Evolutionary conservation across 2,797 vertebrate species (phyloP), one percentile per base, ranked within the genome.

Genomic region (Eidolon dupreanum): DNA sequence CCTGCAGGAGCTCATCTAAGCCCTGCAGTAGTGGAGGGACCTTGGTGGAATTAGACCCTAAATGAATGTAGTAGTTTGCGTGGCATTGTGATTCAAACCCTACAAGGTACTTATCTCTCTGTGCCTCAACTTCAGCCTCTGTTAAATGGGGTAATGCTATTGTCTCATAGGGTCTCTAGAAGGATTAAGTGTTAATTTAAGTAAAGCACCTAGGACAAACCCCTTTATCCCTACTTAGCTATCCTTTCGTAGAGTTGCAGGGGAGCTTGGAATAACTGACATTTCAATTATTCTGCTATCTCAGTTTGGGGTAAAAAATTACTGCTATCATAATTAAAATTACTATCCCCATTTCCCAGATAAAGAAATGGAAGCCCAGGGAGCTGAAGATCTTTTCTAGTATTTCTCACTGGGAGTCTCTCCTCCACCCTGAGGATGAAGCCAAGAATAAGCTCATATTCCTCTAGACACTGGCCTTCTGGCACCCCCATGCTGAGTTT

Each of bases 71-170:
- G 59, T 51, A 74, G 43, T 26, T 38, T 38, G 36, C 57, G 77
- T 43, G 20, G 33, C 79, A 77, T 16, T 53, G 88, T 10, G 75
- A 46, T 38, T 85, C 59, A 65, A 83, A 41, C 38, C 36, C 16
- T 71, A 10, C 43, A 59, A 90, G 24, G 16, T 43, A 31, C 75
- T 75, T 68, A 22, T 33, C 9, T 46, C 19, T 65, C 75, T 82
- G 41, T 57, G 59, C 55, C 43, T 77, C 53, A 43, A 19, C 79
- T 90, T 75, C 55, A 55, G 65, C 38, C 20, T 81, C 78, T 43
- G 71, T 71, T 70, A 86, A 95, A 86, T 73, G 82, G 68, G 61
- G 36, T 73, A 59, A 87, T 87, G 63, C 26, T 75, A 19, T 77
- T 46, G 53, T 31, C 19, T 65, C 31, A 0, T 57, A 51, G 46